Base-by-base conservation (phyloP, 2,797 vertebrate species). In the Micromesistius poutassou region DNA sequence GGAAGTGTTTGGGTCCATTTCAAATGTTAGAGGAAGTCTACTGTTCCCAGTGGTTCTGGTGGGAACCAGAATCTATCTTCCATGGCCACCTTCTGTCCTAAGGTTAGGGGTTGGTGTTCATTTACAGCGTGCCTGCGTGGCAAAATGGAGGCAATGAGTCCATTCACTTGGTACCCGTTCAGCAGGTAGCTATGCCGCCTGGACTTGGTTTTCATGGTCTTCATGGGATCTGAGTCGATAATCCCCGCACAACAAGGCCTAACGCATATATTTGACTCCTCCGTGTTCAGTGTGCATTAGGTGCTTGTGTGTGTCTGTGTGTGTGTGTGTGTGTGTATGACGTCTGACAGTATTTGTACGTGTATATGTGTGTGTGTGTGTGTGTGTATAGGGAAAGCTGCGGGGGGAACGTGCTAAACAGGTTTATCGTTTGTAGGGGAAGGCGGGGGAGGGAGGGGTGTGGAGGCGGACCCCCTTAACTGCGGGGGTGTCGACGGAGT, bases 21-120 rank as follows among this genome's bases (percentile, higher is more conserved):
- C 85, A 82, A 91, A 91, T 86, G 89, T 88, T 85, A 87, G 77
- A 88, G 89, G 90, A 90, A 91, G 88, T 92, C 40, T 89, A 84
- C 85, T 86, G 87, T 91, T 90, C 83, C 90, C 73, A 73, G 72
- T 68, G 76, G 83, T 86, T 78, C 73, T 25, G 76, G 33, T 81
- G 62, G 77, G 35, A 36, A 3, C 35, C 35, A 42, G 40, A 42
- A 14, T 42, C 8, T 9, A 42, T 42, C 40, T 14, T 42, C 40
- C 40, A 42, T 42, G 2, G 9, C 40, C 10, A 42, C 40, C 40
- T 10, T 12, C 40, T 42, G 10, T 42, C 40, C 40, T 42, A 10
- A 10, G 40, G 10, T 42, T 36, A 36, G 40, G 40, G 40, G 9
- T 1, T 1, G 40, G 9, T 13, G 8, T 42, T 42, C 9, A 42